Percentiles rank a stretch among this genome's conserved stretches.
phyloP scores from a whole-genome alignment of 1,140 invertebrate genomes.

The Cotesia chilonis region DNA sequence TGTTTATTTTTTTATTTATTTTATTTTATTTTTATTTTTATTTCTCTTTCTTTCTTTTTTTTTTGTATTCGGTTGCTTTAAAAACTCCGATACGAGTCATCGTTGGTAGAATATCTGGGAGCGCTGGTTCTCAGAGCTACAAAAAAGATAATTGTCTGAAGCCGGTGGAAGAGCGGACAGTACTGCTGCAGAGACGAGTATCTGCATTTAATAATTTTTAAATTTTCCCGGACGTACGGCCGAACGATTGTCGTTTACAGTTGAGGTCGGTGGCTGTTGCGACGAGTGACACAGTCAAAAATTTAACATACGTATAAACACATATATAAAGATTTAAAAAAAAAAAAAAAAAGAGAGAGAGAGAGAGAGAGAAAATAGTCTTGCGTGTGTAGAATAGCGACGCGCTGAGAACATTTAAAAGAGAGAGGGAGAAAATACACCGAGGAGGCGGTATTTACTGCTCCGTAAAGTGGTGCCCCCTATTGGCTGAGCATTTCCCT shows the following conservation, averaged over 20 bases:
- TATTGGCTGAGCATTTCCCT: conserved; percentile 46
- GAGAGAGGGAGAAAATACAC: not conserved
- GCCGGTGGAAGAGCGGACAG: not conserved
- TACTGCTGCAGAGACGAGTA: not conserved
- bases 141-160: conserved; percentile 16
- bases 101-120: no score
- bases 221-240: conserved; percentile 31
- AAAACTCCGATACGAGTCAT: no score
- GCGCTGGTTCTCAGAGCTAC: not conserved
- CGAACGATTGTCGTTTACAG: conserved; percentile 17
- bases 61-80: no score
- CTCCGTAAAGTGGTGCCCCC: conserved; percentile 51
- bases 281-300: conserved; percentile 41
- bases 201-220: conserved; percentile 10
- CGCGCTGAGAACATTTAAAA: conserved; percentile 1
- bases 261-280: conserved; percentile 37
- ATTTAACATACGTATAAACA: conserved; percentile 36
- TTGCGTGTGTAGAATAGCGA: conserved; percentile 14
- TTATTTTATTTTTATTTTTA: no score
- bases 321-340: conserved; percentile 13
- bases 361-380: no score
- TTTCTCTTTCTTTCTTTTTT: no score
- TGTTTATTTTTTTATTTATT: not conserved
- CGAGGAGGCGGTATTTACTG: conserved; percentile 19
- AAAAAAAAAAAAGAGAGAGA: no score